A percentile compares a stretch with the other conserved stretches of the same genome.
phyloP scores from a whole-genome alignment of 2,888 invertebrate genomes.

The Latheticus oryzae region DNA sequence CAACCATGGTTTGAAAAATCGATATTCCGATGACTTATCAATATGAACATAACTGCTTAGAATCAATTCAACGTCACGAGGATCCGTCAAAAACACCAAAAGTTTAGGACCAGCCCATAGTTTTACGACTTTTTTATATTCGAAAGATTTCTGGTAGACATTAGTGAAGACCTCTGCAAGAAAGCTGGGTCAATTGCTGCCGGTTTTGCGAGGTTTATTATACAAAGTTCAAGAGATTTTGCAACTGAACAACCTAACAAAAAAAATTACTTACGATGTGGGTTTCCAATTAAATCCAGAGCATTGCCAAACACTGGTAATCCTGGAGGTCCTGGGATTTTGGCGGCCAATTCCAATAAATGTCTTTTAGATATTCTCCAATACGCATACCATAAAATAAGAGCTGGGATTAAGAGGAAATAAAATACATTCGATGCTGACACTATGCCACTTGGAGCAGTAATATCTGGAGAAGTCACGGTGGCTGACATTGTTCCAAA shows the following conservation, averaged over 20 bases:
- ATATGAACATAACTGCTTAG: constrained; percentile 84
- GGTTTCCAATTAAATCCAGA: constrained; percentile 78
- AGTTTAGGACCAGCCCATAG: constrained; percentile 84
- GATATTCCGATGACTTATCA: constrained; percentile 83
- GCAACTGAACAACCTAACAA: not conserved
- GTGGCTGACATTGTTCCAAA: constrained; percentile 53
- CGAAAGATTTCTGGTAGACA: constrained; percentile 68
- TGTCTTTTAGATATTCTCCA: constrained; percentile 81
- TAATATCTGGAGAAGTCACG: constrained; percentile 50
- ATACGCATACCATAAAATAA: constrained; percentile 79
- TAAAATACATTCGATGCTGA: constrained; percentile 78
- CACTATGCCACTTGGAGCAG: constrained; percentile 59
- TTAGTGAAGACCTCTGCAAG: constrained; percentile 77
- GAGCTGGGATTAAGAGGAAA: constrained; percentile 76
- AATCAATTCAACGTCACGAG: constrained; percentile 81
- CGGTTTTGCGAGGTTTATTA: not conserved
- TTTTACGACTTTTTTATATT: constrained; percentile 72
- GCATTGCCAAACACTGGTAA: constrained; percentile 81
- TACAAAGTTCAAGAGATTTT: too few relatives aligned
- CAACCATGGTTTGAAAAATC: constrained; percentile 86
- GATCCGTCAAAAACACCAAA: constrained; percentile 79
- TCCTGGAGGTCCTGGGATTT: constrained; percentile 79
- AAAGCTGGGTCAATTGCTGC: not conserved
- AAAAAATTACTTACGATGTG: constrained; percentile 76
- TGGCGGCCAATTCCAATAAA: constrained; percentile 77